Evolutionary conservation across 2,797 vertebrate species (phyloP).

Genomic region (Orestias chungarensis): DNA sequence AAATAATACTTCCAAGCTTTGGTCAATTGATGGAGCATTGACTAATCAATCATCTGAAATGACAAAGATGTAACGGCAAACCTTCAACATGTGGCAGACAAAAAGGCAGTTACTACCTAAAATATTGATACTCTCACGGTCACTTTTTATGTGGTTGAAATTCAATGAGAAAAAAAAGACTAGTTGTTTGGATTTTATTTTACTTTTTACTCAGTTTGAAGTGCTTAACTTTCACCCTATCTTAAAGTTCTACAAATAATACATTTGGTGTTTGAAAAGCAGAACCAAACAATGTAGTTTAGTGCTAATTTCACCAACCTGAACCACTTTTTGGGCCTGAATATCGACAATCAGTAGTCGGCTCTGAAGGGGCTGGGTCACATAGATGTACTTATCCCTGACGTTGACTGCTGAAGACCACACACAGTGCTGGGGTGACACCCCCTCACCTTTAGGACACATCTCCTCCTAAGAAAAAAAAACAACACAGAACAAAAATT

Average conservation of each 20-base stretch:
- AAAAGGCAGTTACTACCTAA: not conserved
- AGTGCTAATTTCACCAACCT: conserved; percentile 80
- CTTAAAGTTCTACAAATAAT: conserved; percentile 3
- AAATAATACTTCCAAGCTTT: not conserved
- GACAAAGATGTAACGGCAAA: not conserved
- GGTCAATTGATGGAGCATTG: not conserved
- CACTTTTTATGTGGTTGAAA: not conserved
- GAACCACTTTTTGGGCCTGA: conserved; percentile 90
- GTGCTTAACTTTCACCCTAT: not conserved
- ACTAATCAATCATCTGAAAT: not conserved
- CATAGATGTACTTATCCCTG: conserved; percentile 92
- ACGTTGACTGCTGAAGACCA: conserved; percentile 94
- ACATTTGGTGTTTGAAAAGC: no score
- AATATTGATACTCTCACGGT: not conserved
- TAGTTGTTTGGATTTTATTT: not conserved
- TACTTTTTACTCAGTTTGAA: not conserved
- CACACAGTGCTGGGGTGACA: conserved; percentile 82
- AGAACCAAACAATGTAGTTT: no score
- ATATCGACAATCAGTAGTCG: conserved; percentile 90
- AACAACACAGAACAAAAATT: conserved; percentile 38
- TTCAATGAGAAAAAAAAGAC: not conserved
- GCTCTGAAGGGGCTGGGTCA: conserved; percentile 87
- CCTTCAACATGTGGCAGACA: not conserved
- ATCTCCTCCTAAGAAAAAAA: conserved; percentile 87
- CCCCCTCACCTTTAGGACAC: conserved; percentile 84